Base-by-base conservation (phyloP, 2,113 vertebrate genomes). In the Eurystomus gularis region DNA sequence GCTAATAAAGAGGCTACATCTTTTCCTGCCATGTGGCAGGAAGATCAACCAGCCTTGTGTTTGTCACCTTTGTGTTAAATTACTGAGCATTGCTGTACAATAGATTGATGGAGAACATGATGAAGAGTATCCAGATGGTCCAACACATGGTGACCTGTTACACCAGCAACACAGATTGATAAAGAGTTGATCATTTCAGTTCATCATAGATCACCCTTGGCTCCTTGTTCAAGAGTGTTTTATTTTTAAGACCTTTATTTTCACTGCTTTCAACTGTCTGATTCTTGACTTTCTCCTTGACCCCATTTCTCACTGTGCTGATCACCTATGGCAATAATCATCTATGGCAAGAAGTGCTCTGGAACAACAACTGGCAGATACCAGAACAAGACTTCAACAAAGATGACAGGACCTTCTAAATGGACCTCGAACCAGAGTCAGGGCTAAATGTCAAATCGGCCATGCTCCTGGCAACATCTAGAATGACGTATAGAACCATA, bases 71-170 rank as follows among this genome's bases (percentile, higher is more conserved):
- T 85, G 9, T 16, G 40, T 80, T 93, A 58, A 91, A 91, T 92
- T 90, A 64, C 69, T 52, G 44, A 88, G 14, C 40, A 49, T 76
- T 68, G 17, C 52, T 68, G 28, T 57, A 75, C 40, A 40, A 88
- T n/a, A 13, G 4, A 8, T 62, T 88, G 82, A 69, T 84, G 83
- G 37, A 90, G 42, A 90, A 49, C 51, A 82, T 89, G 94, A 96
- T 90, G 57, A 88, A 93, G 69, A 76, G 70, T 61, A 64, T 94
- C 90, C 94, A 95, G 94, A 93, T 96, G 96, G 95, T 79, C 76
- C 80, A 90, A 52, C 95, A 96, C 94, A 96, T 96, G 96, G 96
- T 92, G 69, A 92, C 90, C 86, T 93, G 90, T 93, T 95, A 91
- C 69, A 94, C 76, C 86, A 92, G 77, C 86, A 93, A 55, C 69